Conservation (phyloP, 2,888 invertebrate genomes). For the Athripsodes cinereus region DNA sequence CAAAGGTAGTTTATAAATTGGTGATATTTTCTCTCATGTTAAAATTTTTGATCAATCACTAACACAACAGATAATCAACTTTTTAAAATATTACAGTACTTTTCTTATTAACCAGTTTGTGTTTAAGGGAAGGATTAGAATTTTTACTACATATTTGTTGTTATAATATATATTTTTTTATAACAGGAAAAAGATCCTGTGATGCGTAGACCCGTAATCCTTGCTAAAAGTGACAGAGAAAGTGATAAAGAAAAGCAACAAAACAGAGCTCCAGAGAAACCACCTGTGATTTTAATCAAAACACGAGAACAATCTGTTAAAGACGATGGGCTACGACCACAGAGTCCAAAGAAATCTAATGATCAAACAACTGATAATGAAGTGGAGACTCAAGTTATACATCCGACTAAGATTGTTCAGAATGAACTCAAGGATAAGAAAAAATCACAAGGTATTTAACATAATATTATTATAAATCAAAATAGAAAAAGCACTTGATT, state of each 20-base stretch:
- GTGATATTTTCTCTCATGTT: not conserved
- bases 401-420: slow-evolving; percentile 45
- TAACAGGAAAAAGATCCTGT: slow-evolving; percentile 36
- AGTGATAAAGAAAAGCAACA: slow-evolving; percentile 35
- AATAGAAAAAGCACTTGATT: no score
- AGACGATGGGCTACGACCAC: slow-evolving; percentile 47
- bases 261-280: slow-evolving; percentile 34
- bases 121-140: not conserved
- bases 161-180: slow-evolving; percentile 3
- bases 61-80: not conserved
- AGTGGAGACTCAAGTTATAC: slow-evolving; percentile 36
- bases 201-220: slow-evolving; percentile 39
- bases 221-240: slow-evolving; percentile 40
- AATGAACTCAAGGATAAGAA: slow-evolving; percentile 50
- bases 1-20: slow-evolving; percentile 33
- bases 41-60: no score
- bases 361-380: slow-evolving; percentile 32
- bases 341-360: slow-evolving; percentile 53
- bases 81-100: not conserved
- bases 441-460: slow-evolving; percentile 22
- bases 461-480: not conserved
- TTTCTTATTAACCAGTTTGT: no score
- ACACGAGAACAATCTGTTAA: slow-evolving; percentile 55
- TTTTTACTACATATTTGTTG: not conserved
- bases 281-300: slow-evolving; percentile 64